These are phyloP conservation scores for Eugnorisma glareosa DNA, from an alignment of 2,888 invertebrate genomes.

Conservation along the genomic window DNA sequence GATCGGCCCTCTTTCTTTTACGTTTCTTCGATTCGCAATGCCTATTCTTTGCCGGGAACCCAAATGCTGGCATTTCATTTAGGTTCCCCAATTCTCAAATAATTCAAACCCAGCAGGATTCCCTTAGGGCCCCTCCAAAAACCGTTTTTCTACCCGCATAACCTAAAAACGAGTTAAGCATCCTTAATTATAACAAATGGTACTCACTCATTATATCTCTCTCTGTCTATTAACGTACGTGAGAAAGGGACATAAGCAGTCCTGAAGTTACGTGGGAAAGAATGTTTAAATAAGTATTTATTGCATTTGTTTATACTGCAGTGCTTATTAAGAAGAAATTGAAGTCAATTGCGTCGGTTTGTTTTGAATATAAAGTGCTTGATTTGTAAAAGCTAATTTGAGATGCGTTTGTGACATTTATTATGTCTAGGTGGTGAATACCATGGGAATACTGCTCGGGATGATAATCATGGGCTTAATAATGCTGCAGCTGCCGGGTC, in stretches of 20 bases:
- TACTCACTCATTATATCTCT: constrained; percentile 38
- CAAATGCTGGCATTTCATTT: not conserved
- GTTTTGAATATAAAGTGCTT: constrained; percentile 50
- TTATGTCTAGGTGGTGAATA: not conserved
- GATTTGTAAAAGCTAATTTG: constrained; percentile 39
- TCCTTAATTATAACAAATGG: constrained; percentile 68
- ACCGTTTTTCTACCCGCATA: constrained; percentile 65
- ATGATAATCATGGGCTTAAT: not conserved
- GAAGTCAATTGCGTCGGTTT: constrained; percentile 56
- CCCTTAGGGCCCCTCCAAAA: constrained; percentile 42
- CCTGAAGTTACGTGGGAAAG: constrained; percentile 65
- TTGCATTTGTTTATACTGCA: constrained; percentile 58
- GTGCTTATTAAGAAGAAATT: constrained; percentile 57
- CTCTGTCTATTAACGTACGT: constrained; percentile 45
- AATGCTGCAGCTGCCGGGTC: too few species aligned
- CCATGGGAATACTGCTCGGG: not conserved
- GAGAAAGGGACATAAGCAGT: constrained; percentile 44
- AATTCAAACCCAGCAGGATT: constrained; percentile 42
- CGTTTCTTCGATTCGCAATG: not conserved
- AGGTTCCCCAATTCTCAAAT: not conserved
- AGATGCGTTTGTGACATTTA: not conserved
- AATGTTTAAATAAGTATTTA: constrained; percentile 58
- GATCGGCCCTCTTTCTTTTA: not conserved
- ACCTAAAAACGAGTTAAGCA: constrained; percentile 67
- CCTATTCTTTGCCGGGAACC: too few species aligned